Percentiles rank a stretch among this genome's conserved stretches.
These are phyloP conservation scores for Sweltsa coloradensis DNA, from an alignment of 1,140 invertebrate genomes.

Conservation along the genomic window DNA sequence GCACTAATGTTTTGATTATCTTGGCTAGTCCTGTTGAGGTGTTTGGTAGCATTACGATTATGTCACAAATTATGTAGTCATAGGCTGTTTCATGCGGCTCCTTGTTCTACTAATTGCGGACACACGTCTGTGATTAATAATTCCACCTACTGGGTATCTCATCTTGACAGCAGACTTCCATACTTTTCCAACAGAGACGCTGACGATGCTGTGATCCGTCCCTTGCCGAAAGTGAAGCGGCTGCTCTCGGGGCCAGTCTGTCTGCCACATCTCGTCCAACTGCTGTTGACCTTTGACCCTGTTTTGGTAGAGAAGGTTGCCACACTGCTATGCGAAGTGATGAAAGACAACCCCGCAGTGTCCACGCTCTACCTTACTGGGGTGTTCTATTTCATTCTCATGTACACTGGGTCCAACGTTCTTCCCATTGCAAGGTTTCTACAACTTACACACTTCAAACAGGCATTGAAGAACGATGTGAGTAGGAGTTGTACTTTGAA, in stretches of 20 bases:
- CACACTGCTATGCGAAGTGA: conserved; percentile 70
- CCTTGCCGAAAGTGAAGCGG: conserved; percentile 83
- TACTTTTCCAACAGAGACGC: conserved; percentile 62
- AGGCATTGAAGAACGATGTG: conserved; percentile 87
- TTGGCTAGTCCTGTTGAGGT: too few relatives aligned
- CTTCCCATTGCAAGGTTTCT: conserved; percentile 90
- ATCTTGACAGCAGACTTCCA: too few relatives aligned
- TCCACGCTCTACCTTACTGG: conserved; percentile 91
- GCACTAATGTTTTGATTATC: too few relatives aligned
- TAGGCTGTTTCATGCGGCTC: too few relatives aligned
- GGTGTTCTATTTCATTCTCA: conserved; percentile 96
- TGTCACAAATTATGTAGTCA: too few relatives aligned
- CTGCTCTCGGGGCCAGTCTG: conserved; percentile 77
- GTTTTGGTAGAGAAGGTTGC: conserved; percentile 88
- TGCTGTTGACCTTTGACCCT: conserved; percentile 95
- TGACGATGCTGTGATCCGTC: conserved; percentile 86
- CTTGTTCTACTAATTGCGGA: too few relatives aligned
- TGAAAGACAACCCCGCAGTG: conserved; percentile 92
- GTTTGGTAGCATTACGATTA: too few relatives aligned
- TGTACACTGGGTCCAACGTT: conserved; percentile 98
- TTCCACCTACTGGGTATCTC: too few relatives aligned
- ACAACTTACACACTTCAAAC: conserved; percentile 88
- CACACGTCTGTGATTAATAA: too few relatives aligned
- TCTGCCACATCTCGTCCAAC: conserved; percentile 90
- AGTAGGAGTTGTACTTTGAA: too few relatives aligned